Conservation (phyloP, 2,797 vertebrate species). For the Pseudochaenichthys georgianus region DNA sequence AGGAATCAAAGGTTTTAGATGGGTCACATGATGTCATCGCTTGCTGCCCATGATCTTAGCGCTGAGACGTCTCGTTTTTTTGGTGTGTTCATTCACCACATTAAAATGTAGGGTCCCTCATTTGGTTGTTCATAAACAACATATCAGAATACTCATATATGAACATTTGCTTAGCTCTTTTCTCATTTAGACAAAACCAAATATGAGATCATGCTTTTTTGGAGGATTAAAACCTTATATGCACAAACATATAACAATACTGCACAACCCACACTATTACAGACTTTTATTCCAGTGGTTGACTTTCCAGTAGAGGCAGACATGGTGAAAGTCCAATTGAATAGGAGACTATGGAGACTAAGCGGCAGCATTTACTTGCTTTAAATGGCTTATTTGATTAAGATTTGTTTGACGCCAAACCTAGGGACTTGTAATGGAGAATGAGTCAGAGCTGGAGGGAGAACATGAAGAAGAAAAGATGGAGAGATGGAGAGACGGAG, state of each 20-base stretch:
- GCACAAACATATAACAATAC: constrained; percentile 30
- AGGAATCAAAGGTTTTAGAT: constrained; percentile 26
- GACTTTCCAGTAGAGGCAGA: constrained; percentile 44
- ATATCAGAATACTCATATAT: constrained; percentile 37
- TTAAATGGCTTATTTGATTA: constrained; percentile 76
- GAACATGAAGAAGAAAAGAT: constrained; percentile 45
- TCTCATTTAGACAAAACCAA: constrained; percentile 36
- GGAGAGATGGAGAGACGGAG: constrained; percentile 10
- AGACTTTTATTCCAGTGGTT: constrained; percentile 25
- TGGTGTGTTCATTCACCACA: constrained; percentile 30
- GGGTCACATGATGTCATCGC: not conserved
- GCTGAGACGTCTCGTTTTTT: constrained; percentile 26
- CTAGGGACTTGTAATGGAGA: constrained; percentile 72
- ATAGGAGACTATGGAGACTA: constrained; percentile 51
- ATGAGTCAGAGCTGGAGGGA: constrained; percentile 75
- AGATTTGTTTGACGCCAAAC: constrained; percentile 72
- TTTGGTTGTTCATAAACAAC: constrained; percentile 45
- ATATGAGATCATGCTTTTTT: constrained; percentile 37
- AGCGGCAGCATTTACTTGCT: constrained; percentile 57
- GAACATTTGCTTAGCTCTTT: constrained; percentile 28
- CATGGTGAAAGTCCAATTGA: constrained; percentile 53
- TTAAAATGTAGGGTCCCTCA: constrained; percentile 21
- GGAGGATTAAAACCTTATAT: constrained; percentile 45
- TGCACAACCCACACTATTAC: constrained; percentile 14
- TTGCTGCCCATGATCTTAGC: constrained; percentile 32